phyloP scores from a whole-genome alignment of 2,888 invertebrate genomes.

The Hipparchia semele region DNA sequence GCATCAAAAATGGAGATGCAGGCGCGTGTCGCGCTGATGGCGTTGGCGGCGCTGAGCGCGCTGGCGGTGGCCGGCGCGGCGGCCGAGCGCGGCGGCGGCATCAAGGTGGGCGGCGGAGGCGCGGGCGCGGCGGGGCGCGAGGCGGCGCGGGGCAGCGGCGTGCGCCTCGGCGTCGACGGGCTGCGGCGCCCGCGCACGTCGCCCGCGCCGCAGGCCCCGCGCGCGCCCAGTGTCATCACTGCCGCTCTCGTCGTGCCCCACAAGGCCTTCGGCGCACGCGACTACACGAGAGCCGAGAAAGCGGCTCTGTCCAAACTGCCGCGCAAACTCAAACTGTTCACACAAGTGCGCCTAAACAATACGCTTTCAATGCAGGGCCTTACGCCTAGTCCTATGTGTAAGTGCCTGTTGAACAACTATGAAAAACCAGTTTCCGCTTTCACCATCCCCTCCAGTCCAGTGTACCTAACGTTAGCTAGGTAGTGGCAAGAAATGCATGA shows the following conservation, averaged over 20 bases:
- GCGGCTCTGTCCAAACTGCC: constrained; percentile 86
- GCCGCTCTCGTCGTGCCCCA: constrained; percentile 91
- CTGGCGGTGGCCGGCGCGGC: constrained; percentile 63
- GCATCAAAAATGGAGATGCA: constrained; percentile 77
- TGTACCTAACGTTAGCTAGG: not conserved
- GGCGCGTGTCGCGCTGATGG: constrained; percentile 70
- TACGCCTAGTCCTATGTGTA: constrained; percentile 90
- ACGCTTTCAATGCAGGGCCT: constrained; percentile 88
- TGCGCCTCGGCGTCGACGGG: constrained; percentile 67
- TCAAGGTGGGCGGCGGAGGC: constrained; percentile 65
- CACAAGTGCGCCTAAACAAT: constrained; percentile 87
- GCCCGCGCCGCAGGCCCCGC: constrained; percentile 72
- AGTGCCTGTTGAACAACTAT: constrained; percentile 55
- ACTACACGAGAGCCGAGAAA: constrained; percentile 88
- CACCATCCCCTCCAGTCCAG: not conserved
- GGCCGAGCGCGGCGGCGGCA: constrained; percentile 72
- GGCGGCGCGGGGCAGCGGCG: constrained; percentile 67
- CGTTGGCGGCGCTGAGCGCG: constrained; percentile 71
- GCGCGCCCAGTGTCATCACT: constrained; percentile 79
- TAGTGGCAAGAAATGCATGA: constrained; percentile 3
- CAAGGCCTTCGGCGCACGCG: constrained; percentile 88
- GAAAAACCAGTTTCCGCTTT: constrained; percentile 20
- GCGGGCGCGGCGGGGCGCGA: constrained; percentile 63
- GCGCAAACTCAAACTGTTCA: constrained; percentile 87
- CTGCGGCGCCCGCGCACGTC: constrained; percentile 71